Conservation (phyloP, 2,113 vertebrate genomes). For the Panthera tigris region DNA sequence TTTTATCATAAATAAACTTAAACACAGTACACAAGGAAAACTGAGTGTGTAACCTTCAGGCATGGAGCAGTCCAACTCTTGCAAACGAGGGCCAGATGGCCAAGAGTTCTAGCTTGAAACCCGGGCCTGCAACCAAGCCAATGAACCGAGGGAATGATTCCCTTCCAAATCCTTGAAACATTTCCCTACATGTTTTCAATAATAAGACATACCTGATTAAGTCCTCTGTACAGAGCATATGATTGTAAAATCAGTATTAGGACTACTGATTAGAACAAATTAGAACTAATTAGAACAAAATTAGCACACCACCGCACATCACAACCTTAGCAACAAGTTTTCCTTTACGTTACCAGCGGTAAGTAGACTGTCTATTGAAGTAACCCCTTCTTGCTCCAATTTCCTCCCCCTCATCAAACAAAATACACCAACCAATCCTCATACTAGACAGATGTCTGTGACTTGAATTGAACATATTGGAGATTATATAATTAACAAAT, state of each 20-base stretch:
- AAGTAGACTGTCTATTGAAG: neutral
- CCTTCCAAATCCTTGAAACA: neutral
- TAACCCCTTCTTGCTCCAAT: neutral
- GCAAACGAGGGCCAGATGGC: neutral
- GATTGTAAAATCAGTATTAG: neutral
- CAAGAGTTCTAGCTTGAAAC: neutral
- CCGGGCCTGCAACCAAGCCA: neutral
- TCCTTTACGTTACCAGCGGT: neutral
- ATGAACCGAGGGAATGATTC: neutral
- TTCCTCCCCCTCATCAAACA: neutral
- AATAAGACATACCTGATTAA: neutral
- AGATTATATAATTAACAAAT: neutral
- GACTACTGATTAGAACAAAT: neutral
- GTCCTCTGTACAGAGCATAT: neutral
- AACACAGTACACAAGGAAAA: neutral
- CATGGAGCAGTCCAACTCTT: neutral
- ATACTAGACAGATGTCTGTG: neutral
- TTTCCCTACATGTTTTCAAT: neutral
- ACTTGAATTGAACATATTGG: neutral
- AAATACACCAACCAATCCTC: neutral
- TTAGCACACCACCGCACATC: neutral
- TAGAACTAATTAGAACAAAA: neutral
- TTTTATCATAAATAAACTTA: slow-evolving; percentile 9
- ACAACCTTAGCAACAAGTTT: neutral
- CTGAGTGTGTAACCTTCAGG: neutral